Base-by-base conservation (phyloP, 2,113 vertebrate species). In the Indicator maculatus region DNA sequence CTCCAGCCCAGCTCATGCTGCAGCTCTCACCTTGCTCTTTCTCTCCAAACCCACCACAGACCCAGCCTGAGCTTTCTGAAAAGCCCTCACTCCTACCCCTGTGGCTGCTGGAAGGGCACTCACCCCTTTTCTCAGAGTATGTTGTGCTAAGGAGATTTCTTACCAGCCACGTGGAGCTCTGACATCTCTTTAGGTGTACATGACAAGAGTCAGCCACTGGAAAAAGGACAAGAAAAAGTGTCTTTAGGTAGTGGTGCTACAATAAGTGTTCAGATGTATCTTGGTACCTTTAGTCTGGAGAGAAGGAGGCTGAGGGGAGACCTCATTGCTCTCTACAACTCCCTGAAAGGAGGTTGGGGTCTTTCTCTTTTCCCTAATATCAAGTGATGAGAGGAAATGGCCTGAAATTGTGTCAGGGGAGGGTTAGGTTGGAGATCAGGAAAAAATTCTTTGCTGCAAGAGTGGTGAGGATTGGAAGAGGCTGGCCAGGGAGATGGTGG, bases 151-250 rank as follows among this genome's bases (percentile, higher is more conserved):
- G 19, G 53, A 75, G 47, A 61, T 78, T 75, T 55, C 97, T 96
- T 95, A 97, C 97, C 96, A 28, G 71, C 30, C 67, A 27, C 39
- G 7, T 3, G 38, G 41, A 84, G 56, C 23, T 74, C 50, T 39
- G n/a, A 50, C 67, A 10, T 69, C 24, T 26, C 50, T 73, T 88
- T 88, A 97, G 67, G 80, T 83, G 83, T 97, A 97, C 97, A 97
- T 97, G 86, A 94, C 93, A 50, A 97, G 92, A 19, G 91, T 96
- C 83, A 97, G 88, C 96, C 95, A 97, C 97, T 97, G 86, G 24
- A 55, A 94, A 70, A 95, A 77, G 31, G 15, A 86, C 38, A 81
- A 77, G 58, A 61, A 89, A 80, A 75, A 24, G 24, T 73, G 20
- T 18, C 30, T 78, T 95, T 78, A 94, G n/a, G 18, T 3, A 66